phyloP scores from a whole-genome alignment of 2,888 invertebrate genomes.

The Hyppa rectilinea region DNA sequence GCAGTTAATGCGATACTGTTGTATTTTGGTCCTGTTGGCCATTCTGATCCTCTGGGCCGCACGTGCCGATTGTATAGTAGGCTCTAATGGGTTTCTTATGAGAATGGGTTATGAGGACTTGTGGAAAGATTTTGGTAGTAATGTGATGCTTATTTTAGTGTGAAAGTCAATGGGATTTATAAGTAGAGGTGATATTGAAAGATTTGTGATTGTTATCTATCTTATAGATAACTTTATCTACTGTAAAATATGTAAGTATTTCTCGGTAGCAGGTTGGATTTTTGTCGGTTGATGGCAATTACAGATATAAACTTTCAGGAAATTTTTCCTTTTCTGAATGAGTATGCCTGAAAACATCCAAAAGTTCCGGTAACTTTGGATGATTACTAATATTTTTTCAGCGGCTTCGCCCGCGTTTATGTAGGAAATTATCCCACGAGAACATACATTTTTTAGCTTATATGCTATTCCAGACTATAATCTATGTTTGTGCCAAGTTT shows the following conservation, averaged over 20 bases:
- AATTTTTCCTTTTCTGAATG: too few species aligned
- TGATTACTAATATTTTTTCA: too few species aligned
- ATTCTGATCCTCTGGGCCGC: conserved; percentile 49
- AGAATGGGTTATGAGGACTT: conserved; percentile 56
- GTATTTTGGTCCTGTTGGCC: conserved; percentile 60
- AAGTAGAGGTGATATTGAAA: neutral
- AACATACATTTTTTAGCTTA: too few species aligned
- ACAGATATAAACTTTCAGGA: too few species aligned
- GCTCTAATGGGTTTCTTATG: conserved; percentile 59
- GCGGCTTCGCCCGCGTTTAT: too few species aligned
- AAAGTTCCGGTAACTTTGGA: too few species aligned
- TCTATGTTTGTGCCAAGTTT: too few species aligned
- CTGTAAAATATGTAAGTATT: neutral
- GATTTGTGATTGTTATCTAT: too few species aligned
- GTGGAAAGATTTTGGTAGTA: conserved; percentile 31
- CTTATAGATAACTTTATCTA: neutral
- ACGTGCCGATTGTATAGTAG: conserved; percentile 58
- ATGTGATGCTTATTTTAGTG: conserved; percentile 18
- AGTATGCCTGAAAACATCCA: too few species aligned
- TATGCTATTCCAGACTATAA: too few species aligned
- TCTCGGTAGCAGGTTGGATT: neutral
- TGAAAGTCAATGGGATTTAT: conserved; percentile 1
- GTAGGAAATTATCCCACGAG: too few species aligned
- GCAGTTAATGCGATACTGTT: conserved; percentile 67
- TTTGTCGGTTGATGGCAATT: neutral